These are phyloP conservation scores for Tetanocera ferruginea DNA, from an alignment of 2,888 invertebrate genomes.

Conservation along the genomic window DNA sequence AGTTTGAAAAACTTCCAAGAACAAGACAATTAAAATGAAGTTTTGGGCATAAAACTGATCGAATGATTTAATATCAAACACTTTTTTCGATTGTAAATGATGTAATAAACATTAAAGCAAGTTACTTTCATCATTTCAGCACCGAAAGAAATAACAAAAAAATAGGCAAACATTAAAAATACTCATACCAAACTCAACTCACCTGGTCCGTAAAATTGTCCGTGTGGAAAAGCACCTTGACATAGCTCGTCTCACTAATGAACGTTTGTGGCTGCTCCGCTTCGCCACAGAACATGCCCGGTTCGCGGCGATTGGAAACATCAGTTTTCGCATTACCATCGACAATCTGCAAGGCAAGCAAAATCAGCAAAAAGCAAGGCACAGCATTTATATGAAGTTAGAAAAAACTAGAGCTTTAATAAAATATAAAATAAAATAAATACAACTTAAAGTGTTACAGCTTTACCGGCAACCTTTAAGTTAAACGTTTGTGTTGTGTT, in stretches of 20 bases:
- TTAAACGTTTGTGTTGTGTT: constrained; percentile 20
- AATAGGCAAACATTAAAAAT: neutral
- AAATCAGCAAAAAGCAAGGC: neutral
- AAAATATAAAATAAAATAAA: constrained; percentile 30
- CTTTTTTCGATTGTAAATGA: too few relatives aligned
- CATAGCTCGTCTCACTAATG: constrained; percentile 94
- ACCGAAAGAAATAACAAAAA: neutral
- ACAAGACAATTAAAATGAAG: too few relatives aligned
- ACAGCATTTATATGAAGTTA: neutral
- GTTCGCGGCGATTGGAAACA: constrained; percentile 88
- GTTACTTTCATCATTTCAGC: neutral
- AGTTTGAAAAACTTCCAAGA: too few relatives aligned
- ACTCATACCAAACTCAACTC: constrained; percentile 40
- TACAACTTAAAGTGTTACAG: too few relatives aligned
- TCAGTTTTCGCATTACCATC: constrained; percentile 92
- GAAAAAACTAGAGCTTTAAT: constrained; percentile 26
- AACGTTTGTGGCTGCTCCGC: constrained; percentile 94
- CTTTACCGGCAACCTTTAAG: constrained; percentile 37
- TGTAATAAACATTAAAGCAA: neutral
- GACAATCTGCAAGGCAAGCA: constrained; percentile 78
- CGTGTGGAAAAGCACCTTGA: constrained; percentile 90
- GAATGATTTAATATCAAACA: too few relatives aligned
- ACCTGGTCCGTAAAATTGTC: constrained; percentile 93
- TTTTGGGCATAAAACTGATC: too few relatives aligned
- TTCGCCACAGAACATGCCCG: constrained; percentile 93